phyloP scores from a whole-genome alignment of 2,113 vertebrate species.

The Seriola dumerili region DNA sequence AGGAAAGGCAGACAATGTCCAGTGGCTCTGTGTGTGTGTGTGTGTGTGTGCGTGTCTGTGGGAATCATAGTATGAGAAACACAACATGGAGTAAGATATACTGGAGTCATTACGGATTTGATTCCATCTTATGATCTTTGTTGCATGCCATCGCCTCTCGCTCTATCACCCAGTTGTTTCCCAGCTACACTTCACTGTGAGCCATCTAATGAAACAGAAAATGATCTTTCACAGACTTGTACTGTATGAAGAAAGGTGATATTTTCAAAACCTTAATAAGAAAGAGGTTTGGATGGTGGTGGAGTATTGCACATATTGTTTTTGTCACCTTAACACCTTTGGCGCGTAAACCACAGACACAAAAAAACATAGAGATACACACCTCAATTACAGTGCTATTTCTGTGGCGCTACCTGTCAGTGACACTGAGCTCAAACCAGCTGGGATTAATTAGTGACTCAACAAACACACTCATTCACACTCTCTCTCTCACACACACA shows the following conservation, averaged over 20 bases:
- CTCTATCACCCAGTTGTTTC: slow-evolving; percentile 16
- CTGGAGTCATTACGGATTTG: slow-evolving; percentile 41
- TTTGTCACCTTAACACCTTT: slow-evolving; percentile 42
- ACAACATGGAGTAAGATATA: slow-evolving; percentile 53
- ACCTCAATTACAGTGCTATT: slow-evolving; percentile 76
- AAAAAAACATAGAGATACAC: slow-evolving; percentile 16
- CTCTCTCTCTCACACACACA: background rate
- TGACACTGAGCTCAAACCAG: slow-evolving; percentile 69
- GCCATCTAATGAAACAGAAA: slow-evolving; percentile 25
- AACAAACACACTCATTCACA: slow-evolving; percentile 26
- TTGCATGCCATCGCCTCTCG: slow-evolving; percentile 28
- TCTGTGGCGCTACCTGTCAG: slow-evolving; percentile 70
- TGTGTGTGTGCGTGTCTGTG: background rate
- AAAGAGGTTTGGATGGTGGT: background rate
- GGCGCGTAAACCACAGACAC: slow-evolving; percentile 19
- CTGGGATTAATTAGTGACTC: slow-evolving; percentile 83
- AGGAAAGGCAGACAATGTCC: slow-evolving; percentile 43
- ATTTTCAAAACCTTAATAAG: slow-evolving; percentile 31
- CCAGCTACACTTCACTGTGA: background rate
- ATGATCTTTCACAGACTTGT: slow-evolving; percentile 18
- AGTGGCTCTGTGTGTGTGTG: background rate
- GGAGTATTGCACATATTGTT: slow-evolving; percentile 25
- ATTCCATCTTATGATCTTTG: slow-evolving; percentile 56
- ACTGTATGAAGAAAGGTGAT: slow-evolving; percentile 12
- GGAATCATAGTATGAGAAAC: slow-evolving; percentile 19